Evolutionary conservation across 2,797 vertebrate genomes (phyloP), one percentile per base, ranked within the genome.

Genomic region (Lutra lutra): DNA sequence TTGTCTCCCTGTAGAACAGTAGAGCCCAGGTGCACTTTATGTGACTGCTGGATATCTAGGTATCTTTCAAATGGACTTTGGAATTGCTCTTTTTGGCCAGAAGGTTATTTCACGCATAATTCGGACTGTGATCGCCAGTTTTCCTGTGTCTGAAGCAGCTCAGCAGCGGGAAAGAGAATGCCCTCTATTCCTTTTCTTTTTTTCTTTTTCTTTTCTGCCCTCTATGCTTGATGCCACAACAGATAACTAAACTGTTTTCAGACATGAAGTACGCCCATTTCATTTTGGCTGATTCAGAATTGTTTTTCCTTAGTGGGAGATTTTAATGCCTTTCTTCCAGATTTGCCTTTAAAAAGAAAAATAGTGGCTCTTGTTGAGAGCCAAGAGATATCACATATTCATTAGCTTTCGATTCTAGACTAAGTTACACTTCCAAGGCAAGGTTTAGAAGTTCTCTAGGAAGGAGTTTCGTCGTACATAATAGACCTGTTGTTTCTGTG

Each of bases 11-110:
- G 14, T 12, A 32, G 7, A 75, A 21, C 1, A 64, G 56, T 0
- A 56, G 35, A n/a, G 3, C 20, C 11, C 14, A 21, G 3, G 0
- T 0, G 1, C 2, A 3, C 66, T 48, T 27, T 6, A 7, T 20
- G 20, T 27, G 21, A 56, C 75, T 23, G 11, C 17, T 3, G 1
- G 12, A 10, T 12, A 2, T 23, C 25, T 9, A 2, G 20, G 11
- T 32, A 27, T 62, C 27, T 4, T 0, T 4, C 7, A 43, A 7
- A 23, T 21, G 73, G 51, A 8, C 58, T 40, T 32, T 51, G 27
- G 83, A 92, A 18, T 62, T 35, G 38, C 35, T 72, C 32, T n/a
- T 51, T 51, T 82, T 14, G 29, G 17, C 40, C 54, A 7, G 29
- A 3, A 29, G 9, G 27, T 73, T 78, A 15, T 40, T 72, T 54